Conservation (phyloP, 2,113 vertebrate genomes). For the Rhinopomastus cyanomelas region DNA sequence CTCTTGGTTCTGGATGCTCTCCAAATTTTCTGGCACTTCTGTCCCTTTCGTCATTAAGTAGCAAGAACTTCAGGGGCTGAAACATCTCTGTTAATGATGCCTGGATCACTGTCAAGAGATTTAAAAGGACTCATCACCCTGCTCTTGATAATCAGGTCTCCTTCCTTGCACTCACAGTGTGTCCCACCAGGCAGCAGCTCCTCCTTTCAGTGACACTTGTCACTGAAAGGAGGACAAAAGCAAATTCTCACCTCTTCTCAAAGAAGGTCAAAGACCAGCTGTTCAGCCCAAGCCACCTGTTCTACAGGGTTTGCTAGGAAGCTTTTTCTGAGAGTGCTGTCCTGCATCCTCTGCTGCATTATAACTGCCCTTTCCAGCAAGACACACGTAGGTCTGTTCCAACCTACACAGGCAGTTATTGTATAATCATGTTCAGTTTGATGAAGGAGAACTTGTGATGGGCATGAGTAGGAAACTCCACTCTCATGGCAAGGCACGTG, state of each 20-base stretch:
- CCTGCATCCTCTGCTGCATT: neutral
- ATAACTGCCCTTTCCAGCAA: neutral
- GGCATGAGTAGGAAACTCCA: neutral
- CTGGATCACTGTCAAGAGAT: neutral
- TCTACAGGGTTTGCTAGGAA: neutral
- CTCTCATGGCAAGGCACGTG: neutral
- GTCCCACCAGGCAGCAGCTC: neutral
- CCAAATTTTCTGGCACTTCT: neutral
- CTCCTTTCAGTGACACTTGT: neutral
- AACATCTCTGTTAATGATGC: neutral
- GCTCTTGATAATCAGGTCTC: neutral
- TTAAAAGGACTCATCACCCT: neutral
- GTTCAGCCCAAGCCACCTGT: neutral
- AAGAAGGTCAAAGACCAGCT: neutral
- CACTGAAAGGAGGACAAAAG: no score
- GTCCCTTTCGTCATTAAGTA: neutral
- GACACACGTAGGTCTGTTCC: neutral
- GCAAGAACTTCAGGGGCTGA: neutral
- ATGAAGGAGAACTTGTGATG: neutral
- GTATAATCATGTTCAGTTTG: neutral
- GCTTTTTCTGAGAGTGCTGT: neutral
- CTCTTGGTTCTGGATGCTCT: neutral
- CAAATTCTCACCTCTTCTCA: neutral
- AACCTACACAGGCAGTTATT: neutral
- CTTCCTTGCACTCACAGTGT: neutral